Evolutionary conservation across 1,140 invertebrate genomes (phyloP), one percentile per base, ranked within the genome.

Genomic region (Brachystomella parvula): DNA sequence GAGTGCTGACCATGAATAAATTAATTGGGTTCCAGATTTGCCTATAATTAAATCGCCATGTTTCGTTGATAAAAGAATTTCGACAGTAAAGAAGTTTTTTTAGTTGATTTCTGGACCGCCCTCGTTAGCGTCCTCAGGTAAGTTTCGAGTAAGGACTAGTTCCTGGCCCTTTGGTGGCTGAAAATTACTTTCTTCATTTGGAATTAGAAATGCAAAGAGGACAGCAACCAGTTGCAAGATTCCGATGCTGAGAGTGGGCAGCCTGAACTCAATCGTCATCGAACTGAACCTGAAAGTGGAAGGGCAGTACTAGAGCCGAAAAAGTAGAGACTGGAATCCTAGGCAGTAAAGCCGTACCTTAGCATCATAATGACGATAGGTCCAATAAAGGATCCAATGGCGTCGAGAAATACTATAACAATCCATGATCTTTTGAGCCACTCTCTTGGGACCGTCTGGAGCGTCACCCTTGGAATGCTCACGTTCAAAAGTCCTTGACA

Each of bases 351-450:
- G 6, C 9, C 9, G 12, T 53, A 53, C 49, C 49, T 53, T 19
- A 53, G 49, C 15, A 6, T 53, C 9, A 24, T 24, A 12, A 53
- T 24, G 6, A 53, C 24, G 24, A 53, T 24, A 17, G 49, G 49
- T 6, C 49, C 49, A 53, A 24, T 6, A 53, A 53, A 53, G 49
- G 49, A 53, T 6, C 9, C 49, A 6, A 53, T 15, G 24, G 9
- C 21, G 49, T 53, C 24, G 15, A 53, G 24, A 53, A 53, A 6
- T 12, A 53, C 24, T 9, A 53, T 24, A 24, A 53, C 3, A 24
- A 53, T 24, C 49, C 49, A 53, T 6, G 49, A 12, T 24, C 49
- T 53, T 53, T 53, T 53, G 49, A 53, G 49, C 49, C 49, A 53
- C 49, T 53, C 49, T 24, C 49, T 15, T 9, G 49, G 15, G 24